Evolutionary conservation across 1,140 invertebrate genomes (phyloP), one percentile per base, ranked within the genome.

Genomic region (Drosophila punjabiensis): DNA sequence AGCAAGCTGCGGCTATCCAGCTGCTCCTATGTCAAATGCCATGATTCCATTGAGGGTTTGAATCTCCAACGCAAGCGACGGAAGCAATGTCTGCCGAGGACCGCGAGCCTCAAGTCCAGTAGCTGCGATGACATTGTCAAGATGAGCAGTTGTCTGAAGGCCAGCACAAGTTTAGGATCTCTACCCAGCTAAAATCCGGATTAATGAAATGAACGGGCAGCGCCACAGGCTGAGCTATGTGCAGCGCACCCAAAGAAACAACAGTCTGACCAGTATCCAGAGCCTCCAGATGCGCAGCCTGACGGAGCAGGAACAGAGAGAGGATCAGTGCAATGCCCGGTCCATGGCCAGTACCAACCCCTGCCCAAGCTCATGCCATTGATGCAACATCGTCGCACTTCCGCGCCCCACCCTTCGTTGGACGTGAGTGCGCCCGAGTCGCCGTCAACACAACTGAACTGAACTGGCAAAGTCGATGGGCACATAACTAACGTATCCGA

Each of bases 11-110:
- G 7, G 77, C 91, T 96, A 69, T 95, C 95, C 60, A 94, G 93
- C 45, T 94, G 94, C 67, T 96, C 95, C 1, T 97, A 97, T 83
- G 95, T 96, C 16, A 96, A 96, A 87, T 96, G 96, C 43, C 96
- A 97, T 79, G 96, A 97, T 94, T 96, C 96, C 16, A 96, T 96
- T 10, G 96, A 97, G 81, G 96, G 96, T 18, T 94, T 97, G 50
- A 96, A 96, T 85, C 93, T 96, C 47, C 78, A 93, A 93, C 92
- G 73, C n/a, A 65, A 71, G 33, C 68, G 83, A 53, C 62, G 66
- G 24, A 71, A 70, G 33, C 76, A 77, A 35, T 76, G 33, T 5
- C 65, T 83, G 30, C 79, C 45, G 37, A 68, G 69, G 43, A 78
- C 64, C 16, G 47, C 59, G 30, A 84, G 68, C 52, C 53, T 93